Evolutionary conservation across 2,797 vertebrate genomes (phyloP).

Genomic region (Cyprinodon diabolis): DNA sequence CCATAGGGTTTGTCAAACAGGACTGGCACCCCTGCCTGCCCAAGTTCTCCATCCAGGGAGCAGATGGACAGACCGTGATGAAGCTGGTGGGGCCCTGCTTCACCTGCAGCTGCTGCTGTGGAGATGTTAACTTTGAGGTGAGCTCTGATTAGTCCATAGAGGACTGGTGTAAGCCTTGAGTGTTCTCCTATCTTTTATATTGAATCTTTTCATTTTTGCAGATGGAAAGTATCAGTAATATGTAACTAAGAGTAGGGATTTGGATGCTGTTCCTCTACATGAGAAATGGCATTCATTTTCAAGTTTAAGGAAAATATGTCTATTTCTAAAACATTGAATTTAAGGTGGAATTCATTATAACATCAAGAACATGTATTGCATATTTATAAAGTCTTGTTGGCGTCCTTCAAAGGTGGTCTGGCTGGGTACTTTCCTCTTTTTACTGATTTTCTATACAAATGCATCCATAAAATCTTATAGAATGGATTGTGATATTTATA

Average conservation of each 20-base stretch:
- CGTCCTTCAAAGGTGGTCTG: neutral
- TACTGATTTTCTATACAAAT: no score
- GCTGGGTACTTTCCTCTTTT: neutral
- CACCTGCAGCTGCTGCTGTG: constrained; percentile 90
- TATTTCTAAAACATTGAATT: neutral
- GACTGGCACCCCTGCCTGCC: constrained; percentile 90
- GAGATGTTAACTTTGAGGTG: constrained; percentile 91
- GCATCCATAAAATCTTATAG: no score
- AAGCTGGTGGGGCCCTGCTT: constrained; percentile 88
- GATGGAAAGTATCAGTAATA: neutral
- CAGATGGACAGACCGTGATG: constrained; percentile 83
- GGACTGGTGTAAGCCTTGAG: neutral
- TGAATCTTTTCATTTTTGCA: neutral
- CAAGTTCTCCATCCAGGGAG: constrained; percentile 85
- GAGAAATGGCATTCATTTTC: neutral
- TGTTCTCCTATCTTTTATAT: neutral
- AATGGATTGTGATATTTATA: neutral
- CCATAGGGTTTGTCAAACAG: constrained; percentile 86
- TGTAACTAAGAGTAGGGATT: neutral
- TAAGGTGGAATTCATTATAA: neutral
- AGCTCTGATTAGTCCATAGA: neutral
- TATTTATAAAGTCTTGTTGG: neutral
- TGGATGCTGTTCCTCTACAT: neutral
- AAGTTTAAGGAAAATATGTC: neutral
- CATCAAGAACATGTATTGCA: no score